Conservation (phyloP, 2,797 vertebrate species). For the Notamacropus eugenii region DNA sequence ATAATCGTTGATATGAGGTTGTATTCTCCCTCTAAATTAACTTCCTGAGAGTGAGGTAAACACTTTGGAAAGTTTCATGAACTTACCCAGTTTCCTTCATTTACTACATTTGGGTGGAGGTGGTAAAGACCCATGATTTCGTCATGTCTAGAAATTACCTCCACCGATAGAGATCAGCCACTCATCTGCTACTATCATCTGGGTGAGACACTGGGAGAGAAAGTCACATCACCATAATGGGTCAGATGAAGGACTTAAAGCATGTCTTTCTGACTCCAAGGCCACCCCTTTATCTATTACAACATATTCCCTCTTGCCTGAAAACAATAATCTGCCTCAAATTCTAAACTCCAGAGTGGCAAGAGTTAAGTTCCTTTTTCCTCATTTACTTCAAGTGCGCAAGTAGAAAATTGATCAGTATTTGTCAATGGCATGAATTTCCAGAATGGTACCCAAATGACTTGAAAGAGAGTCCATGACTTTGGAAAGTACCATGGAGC, state of each 20-base stretch:
- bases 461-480: not conserved
- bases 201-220: not conserved
- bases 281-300: not conserved
- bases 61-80: not conserved
- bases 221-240: not conserved
- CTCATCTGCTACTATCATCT: not conserved
- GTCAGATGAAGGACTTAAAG: not conserved
- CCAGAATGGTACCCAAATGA: not conserved
- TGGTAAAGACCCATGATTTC: not conserved
- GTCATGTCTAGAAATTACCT: not conserved
- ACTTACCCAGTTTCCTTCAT: not conserved
- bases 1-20: not conserved
- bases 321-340: not conserved
- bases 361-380: conserved; percentile 1
- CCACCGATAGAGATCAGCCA: not conserved
- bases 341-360: not conserved
- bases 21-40: not conserved
- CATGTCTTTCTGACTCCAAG: not conserved
- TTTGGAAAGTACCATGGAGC: not conserved
- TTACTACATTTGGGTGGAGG: not conserved
- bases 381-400: not conserved
- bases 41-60: not conserved
- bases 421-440: not conserved
- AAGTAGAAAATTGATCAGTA: conserved; percentile 10
- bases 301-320: not conserved